Evolutionary conservation across 2,113 vertebrate genomes (phyloP), one percentile per base, ranked within the genome.

Genomic region (Sclerurus mexicanus): DNA sequence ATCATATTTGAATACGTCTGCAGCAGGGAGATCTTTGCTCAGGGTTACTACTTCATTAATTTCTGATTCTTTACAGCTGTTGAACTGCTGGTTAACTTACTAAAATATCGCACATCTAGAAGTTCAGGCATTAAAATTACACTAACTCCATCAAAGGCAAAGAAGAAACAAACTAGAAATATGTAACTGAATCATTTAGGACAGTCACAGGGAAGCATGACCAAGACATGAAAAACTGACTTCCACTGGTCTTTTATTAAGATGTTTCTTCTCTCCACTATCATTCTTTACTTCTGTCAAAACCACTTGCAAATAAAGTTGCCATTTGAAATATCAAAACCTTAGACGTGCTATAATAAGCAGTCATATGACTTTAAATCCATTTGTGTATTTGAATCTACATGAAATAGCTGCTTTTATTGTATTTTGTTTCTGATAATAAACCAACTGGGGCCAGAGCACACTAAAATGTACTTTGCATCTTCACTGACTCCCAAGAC

Each of bases 41-140:
- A 79, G 39, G 40, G 37, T 85, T 79, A 66, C 40, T 94, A 76
- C 74, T 92, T 92, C 67, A 85, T 91, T 85, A 73, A 90, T 85
- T 95, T 78, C 72, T 88, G 50, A 85, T 85, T 85, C 58, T 67
- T 96, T 89, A 77, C 39, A 87, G 55, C 23, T 76, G 40, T 72
- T 93, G 87, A 94, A 79, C 78, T 85, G 56, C 77, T 73, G 33
- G 42, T 79, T 95, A 87, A 76, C 76, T 85, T 80, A 85, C 31
- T 58, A 87, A 91, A 87, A 73, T 42, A 85, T 30, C 69, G 42
- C 31, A 46, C 33, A 50, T 50, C 27, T 78, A 87, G 21, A 89
- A 83, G 42, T 80, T 83, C 12, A 35, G 71, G 75, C 72, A 91
- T 80, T 85, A 69, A 87, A 88, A 83, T 1, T 17, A 67, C 50